Percentiles rank a stretch among this genome's conserved stretches.
phyloP scores from a whole-genome alignment of 2,797 vertebrate species.

The Propithecus deckenii region DNA sequence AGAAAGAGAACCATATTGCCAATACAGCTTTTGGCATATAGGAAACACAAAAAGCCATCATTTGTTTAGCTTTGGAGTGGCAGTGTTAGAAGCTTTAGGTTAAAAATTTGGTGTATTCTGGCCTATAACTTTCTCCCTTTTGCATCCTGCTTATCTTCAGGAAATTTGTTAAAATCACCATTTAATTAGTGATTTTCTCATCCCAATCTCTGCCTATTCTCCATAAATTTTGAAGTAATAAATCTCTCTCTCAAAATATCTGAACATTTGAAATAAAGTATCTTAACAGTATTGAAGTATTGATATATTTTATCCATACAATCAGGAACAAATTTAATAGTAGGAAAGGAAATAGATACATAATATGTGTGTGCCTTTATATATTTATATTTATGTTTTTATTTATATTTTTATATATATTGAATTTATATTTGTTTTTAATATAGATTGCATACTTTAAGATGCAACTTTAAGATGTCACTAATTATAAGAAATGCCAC shows the following conservation, averaged over 20 bases:
- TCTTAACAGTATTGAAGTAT: background rate
- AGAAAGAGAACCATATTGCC: background rate
- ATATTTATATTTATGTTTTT: background rate
- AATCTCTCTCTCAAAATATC: background rate
- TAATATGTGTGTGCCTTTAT: background rate
- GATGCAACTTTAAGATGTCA: background rate
- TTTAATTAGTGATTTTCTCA: background rate
- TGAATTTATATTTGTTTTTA: background rate
- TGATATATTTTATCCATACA: background rate
- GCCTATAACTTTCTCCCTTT: background rate
- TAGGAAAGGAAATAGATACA: background rate
- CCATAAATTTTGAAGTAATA: background rate
- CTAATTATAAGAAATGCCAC: background rate
- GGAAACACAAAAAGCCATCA: background rate
- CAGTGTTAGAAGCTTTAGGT: background rate
- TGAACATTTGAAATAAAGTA: slow-evolving; percentile 6
- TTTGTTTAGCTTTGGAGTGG: background rate
- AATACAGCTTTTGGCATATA: background rate
- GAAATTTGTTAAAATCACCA: background rate
- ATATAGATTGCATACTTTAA: background rate
- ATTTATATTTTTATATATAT: background rate
- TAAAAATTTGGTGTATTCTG: background rate
- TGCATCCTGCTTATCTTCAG: background rate
- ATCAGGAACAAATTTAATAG: background rate
- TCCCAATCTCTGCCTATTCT: background rate